phyloP scores from a whole-genome alignment of 92 coral and sea anemone genomes.

The Actinostola sp. region DNA sequence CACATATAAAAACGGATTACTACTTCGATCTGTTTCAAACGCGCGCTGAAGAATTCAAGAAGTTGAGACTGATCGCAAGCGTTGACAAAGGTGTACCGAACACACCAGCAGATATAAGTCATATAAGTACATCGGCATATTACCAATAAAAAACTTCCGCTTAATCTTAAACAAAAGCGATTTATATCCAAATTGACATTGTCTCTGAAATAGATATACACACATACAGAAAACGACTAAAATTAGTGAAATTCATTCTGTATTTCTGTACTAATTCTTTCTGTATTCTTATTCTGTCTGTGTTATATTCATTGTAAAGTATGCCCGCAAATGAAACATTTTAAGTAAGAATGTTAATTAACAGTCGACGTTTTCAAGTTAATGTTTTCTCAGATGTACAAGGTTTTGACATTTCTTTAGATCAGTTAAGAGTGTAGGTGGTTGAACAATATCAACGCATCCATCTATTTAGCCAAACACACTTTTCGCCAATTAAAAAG shows the following conservation, averaged over 20 bases:
- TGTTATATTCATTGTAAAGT: not conserved
- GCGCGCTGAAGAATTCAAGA: not conserved
- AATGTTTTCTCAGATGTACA: not conserved
- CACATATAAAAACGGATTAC: too few relatives aligned
- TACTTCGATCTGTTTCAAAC: too few relatives aligned
- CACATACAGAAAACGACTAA: not conserved
- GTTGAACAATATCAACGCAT: not conserved
- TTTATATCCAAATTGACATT: not conserved
- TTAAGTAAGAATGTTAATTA: not conserved
- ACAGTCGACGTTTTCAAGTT: not conserved
- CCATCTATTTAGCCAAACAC: not conserved
- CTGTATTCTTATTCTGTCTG: not conserved
- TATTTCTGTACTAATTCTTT: not conserved
- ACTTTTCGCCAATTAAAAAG: not conserved
- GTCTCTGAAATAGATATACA: not conserved
- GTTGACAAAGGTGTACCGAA: not conserved
- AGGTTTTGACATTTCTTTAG: not conserved
- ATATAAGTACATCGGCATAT: too few relatives aligned
- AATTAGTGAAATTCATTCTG: not conserved
- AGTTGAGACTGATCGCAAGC: not conserved
- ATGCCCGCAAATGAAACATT: not conserved
- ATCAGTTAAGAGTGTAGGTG: not conserved
- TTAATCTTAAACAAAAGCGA: slow-evolving; percentile 4
- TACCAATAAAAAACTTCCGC: slow-evolving; percentile 2
- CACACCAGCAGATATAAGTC: not conserved